Base-by-base conservation (phyloP, 2,113 vertebrate genomes). In the Tylochromis polylepis region DNA sequence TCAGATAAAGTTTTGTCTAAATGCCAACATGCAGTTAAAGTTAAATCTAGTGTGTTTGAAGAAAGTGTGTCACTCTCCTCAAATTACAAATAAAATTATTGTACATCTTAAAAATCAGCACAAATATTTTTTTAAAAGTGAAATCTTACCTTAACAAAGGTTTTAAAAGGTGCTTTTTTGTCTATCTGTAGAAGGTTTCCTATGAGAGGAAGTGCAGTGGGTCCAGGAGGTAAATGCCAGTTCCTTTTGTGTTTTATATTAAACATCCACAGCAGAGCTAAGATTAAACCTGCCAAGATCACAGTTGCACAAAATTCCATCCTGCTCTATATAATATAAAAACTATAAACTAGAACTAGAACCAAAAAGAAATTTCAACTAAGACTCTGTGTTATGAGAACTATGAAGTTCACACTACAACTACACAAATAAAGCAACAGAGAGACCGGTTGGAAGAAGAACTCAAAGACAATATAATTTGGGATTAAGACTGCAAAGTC, bases 131-230 rank as follows among this genome's bases (percentile, higher is more conserved):
- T n/a, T n/a, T n/a, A n/a, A n/a, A 36, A 20, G 18, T 53, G 18
- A 51, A 20, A 18, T 51, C 93, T 94, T 58, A 96, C 95, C 86
- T 96, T 57, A 6, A 95, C 2, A 34, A 96, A 81, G 20, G n/a
- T 95, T 87, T 93, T 94, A 84, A 92, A 95, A 3, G 95, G 94
- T 16, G 79, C 81, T 1, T 80, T 46, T 59, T 85, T 96, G 84
- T 96, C 70, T 31, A 96, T 18, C 12, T 91, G 90, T 6, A 31
- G 87, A 62, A 96, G 67, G 59, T 96, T 96, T 82, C 96, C 96
- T 11, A 96, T 34, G 2, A 96, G 67, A 62, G 95, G 96, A 12
- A 96, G 82, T 1, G 89, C 85, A 6, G 11, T 3, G 4, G 96
- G 96, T 49, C 96, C 96, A 2, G 96, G 96, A 72, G 96, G 96